Conservation (phyloP, 2,888 invertebrate species). For the Uloborus plumipes region DNA sequence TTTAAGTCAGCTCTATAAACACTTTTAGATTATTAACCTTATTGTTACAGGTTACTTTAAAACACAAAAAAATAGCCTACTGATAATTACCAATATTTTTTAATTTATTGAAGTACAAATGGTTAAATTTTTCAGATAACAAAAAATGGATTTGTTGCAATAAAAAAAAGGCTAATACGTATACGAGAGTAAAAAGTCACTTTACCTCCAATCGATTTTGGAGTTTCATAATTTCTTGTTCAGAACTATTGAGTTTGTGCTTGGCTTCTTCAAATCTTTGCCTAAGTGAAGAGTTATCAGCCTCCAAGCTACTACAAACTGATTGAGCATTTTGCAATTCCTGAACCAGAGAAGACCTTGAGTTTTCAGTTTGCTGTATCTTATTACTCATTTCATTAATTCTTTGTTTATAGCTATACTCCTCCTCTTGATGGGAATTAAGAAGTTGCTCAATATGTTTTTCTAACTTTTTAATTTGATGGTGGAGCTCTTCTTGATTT, state of each 20-base stretch:
- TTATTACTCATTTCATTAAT: slow-evolving; percentile 74
- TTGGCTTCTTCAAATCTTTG: slow-evolving; percentile 73
- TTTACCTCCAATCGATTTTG: slow-evolving; percentile 51
- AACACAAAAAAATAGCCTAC: too few relatives aligned
- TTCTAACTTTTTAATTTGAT: slow-evolving; percentile 78
- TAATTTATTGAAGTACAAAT: too few relatives aligned
- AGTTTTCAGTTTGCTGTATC: slow-evolving; percentile 68
- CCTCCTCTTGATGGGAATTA: slow-evolving; percentile 65
- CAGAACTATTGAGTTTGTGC: slow-evolving; percentile 43
- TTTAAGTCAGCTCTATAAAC: too few relatives aligned
- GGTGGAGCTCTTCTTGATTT: slow-evolving; percentile 73
- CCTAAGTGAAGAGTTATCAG: slow-evolving; percentile 46
- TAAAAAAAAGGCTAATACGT: too few relatives aligned
- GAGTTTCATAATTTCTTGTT: slow-evolving; percentile 43
- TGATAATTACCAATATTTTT: too few relatives aligned
- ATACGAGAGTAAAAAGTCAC: too few relatives aligned
- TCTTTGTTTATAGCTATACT: slow-evolving; percentile 68
- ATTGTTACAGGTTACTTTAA: too few relatives aligned
- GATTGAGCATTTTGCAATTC: slow-evolving; percentile 58
- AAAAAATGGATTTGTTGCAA: too few relatives aligned
- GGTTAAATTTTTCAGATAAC: too few relatives aligned
- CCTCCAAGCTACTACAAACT: slow-evolving; percentile 62
- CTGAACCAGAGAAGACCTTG: slow-evolving; percentile 65
- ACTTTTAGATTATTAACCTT: too few relatives aligned
- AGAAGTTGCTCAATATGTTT: slow-evolving; percentile 73